phyloP scores from a whole-genome alignment of 2,797 vertebrate species.

The Etheostoma nigrum region DNA sequence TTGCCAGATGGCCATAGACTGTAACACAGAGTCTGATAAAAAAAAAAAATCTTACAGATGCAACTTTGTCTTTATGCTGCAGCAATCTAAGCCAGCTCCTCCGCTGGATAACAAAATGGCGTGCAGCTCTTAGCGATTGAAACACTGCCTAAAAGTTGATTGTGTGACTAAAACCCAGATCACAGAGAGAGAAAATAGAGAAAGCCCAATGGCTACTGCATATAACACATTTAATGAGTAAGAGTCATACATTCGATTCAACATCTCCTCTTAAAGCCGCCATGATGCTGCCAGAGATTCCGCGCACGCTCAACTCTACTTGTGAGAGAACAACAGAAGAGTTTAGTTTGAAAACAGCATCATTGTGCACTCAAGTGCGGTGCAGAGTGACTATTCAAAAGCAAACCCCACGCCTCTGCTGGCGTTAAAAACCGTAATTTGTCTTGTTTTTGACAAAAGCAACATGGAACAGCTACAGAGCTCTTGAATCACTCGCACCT shows the following conservation, averaged over 20 bases:
- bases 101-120: not conserved
- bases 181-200: slow-evolving; percentile 5
- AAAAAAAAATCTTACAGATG: not conserved
- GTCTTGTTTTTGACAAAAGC: slow-evolving; percentile 64
- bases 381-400: slow-evolving; percentile 58
- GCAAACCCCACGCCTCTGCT: slow-evolving; percentile 37
- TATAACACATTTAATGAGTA: not conserved
- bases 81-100: not conserved
- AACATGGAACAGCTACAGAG: slow-evolving; percentile 38
- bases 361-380: slow-evolving; percentile 55
- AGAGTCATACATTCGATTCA: slow-evolving; percentile 43
- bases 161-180: slow-evolving; percentile 14
- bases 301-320: slow-evolving; percentile 34
- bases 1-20: not conserved
- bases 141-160: not conserved
- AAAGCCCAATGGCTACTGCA: not conserved
- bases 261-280: slow-evolving; percentile 41
- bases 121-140: not conserved
- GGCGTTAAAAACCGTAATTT: slow-evolving; percentile 50
- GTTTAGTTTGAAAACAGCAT: slow-evolving; percentile 47
- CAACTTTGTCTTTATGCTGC: not conserved
- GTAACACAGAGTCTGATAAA: not conserved
- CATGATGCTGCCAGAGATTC: slow-evolving; percentile 44
- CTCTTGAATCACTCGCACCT: slow-evolving; percentile 72
- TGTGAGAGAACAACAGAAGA: slow-evolving; percentile 43